phyloP scores from a whole-genome alignment of 2,888 invertebrate species.

The Rhopalosiphum nymphaeae region DNA sequence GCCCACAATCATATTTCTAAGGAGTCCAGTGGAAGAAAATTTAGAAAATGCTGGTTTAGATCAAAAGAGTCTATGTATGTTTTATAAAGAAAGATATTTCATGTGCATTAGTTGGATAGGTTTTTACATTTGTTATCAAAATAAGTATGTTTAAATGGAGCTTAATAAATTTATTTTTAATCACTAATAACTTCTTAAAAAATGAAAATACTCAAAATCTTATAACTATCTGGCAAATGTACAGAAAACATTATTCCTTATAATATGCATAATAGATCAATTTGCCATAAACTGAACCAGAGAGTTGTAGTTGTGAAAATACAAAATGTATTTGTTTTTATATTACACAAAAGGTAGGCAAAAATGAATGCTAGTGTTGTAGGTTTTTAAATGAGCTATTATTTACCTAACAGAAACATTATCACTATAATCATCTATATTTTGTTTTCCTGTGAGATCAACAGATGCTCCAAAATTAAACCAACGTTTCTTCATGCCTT shows the following conservation, averaged over 20 bases:
- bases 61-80: not conserved
- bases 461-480: slow-evolving; percentile 60
- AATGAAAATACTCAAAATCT: not conserved
- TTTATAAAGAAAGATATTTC: not conserved
- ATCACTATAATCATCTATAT: slow-evolving; percentile 51
- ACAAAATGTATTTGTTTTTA: not conserved
- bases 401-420: slow-evolving; percentile 59
- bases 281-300: not conserved
- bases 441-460: slow-evolving; percentile 56
- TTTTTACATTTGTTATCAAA: not conserved
- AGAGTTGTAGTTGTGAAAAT: not conserved
- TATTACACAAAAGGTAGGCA: not conserved
- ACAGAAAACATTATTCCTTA: not conserved
- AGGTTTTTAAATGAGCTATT: not conserved
- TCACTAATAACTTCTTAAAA: not conserved
- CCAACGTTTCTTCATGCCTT: slow-evolving; percentile 62
- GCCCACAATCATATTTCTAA: too few relatives aligned
- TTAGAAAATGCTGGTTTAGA: not conserved
- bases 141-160: not conserved
- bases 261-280: not conserved
- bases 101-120: not conserved
- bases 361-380: not conserved
- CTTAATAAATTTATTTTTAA: not conserved
- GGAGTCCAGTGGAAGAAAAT: too few relatives aligned
- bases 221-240: not conserved